Evolutionary conservation across 2,797 vertebrate genomes (phyloP).

Genomic region (Acanthopagrus latus): DNA sequence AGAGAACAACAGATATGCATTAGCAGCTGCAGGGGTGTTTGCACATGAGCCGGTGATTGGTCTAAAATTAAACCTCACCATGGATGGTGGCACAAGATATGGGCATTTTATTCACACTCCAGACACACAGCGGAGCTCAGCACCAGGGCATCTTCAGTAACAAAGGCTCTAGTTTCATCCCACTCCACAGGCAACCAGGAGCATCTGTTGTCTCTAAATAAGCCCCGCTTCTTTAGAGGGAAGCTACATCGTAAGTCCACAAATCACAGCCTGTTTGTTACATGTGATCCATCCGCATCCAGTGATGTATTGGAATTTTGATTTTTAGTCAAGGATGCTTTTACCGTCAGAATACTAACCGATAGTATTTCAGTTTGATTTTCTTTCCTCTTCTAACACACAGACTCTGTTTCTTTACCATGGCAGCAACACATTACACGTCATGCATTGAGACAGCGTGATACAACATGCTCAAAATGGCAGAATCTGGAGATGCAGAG

Average conservation of each 20-base stretch:
- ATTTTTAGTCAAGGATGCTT: slow-evolving; percentile 26
- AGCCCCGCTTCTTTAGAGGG: slow-evolving; percentile 29
- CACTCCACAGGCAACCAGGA: slow-evolving; percentile 50
- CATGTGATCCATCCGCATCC: neutral
- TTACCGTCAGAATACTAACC: neutral
- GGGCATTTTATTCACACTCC: slow-evolving; percentile 63
- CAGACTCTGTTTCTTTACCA: neutral
- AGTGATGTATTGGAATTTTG: slow-evolving; percentile 1
- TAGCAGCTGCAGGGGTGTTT: slow-evolving; percentile 67
- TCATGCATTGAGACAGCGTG: slow-evolving; percentile 15
- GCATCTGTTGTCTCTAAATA: slow-evolving; percentile 63
- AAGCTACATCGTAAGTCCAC: slow-evolving; percentile 17
- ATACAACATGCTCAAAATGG: slow-evolving; percentile 13
- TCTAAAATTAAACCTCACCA: slow-evolving; percentile 77
- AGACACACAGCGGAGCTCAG: slow-evolving; percentile 45
- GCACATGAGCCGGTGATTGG: slow-evolving; percentile 61
- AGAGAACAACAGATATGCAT: slow-evolving; percentile 55
- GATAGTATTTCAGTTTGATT: slow-evolving; percentile 15
- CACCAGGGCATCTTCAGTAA: slow-evolving; percentile 46
- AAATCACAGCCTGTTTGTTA: slow-evolving; percentile 41
- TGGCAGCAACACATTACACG: neutral
- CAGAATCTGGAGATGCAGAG: slow-evolving; percentile 23
- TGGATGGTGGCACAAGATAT: slow-evolving; percentile 64
- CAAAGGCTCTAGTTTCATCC: slow-evolving; percentile 63
- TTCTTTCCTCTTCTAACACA: neutral